phyloP scores from a whole-genome alignment of 2,113 vertebrate species.

The Saiga tatarica region DNA sequence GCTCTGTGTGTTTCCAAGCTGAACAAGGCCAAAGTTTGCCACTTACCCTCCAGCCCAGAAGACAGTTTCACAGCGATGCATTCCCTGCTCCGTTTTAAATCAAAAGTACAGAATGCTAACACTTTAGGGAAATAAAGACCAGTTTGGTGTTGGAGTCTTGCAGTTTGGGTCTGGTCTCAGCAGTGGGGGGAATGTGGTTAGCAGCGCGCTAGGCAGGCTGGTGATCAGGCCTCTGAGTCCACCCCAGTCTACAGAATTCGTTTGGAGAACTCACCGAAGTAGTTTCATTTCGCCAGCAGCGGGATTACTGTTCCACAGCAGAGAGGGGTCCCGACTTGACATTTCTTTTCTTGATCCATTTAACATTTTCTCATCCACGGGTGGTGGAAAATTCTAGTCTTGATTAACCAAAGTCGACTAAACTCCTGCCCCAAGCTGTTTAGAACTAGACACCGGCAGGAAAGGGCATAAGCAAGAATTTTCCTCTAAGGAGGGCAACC shows the following conservation, averaged over 20 bases:
- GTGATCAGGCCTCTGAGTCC: neutral
- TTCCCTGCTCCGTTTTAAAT: conserved; percentile 82
- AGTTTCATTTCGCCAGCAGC: conserved; percentile 19
- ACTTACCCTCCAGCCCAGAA: conserved; percentile 45
- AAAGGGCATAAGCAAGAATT: neutral
- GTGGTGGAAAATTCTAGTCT: neutral
- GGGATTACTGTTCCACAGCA: neutral
- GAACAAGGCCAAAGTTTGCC: conserved; percentile 77
- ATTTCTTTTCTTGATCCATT: conserved; percentile 8
- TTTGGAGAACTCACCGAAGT: neutral
- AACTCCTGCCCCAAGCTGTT: neutral
- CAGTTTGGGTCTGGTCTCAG: conserved; percentile 48
- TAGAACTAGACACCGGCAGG: neutral
- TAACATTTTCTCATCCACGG: neutral
- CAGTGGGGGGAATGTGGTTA: neutral
- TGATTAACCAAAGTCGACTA: neutral
- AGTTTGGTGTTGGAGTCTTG: conserved; percentile 73
- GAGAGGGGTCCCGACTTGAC: neutral
- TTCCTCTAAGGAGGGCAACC: neutral
- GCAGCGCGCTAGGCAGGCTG: neutral
- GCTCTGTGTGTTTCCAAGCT: conserved; percentile 44
- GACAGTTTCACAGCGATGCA: conserved; percentile 68
- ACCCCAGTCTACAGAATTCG: neutral
- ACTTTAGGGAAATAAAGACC: conserved; percentile 72
- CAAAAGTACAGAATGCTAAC: conserved; percentile 66